These are phyloP conservation scores for Dipodomys spectabilis DNA, from an alignment of 2,113 vertebrate genomes.

Conservation along the genomic window DNA sequence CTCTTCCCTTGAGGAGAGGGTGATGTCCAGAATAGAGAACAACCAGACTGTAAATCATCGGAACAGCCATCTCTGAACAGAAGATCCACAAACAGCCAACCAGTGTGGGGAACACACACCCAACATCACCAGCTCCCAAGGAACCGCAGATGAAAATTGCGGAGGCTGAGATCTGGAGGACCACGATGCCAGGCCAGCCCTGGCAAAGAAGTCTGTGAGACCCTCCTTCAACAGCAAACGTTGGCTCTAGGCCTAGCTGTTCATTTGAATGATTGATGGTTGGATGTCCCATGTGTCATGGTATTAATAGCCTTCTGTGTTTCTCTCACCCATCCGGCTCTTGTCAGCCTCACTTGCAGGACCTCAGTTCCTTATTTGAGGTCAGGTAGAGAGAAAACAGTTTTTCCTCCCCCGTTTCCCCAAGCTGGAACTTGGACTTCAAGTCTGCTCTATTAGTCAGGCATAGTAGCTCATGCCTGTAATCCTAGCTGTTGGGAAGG, in stretches of 20 bases:
- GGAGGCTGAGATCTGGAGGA: background rate
- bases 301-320: background rate
- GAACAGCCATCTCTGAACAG: background rate
- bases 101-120: background rate
- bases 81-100: background rate
- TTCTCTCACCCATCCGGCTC: background rate
- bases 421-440: background rate
- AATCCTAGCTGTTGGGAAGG: slow-evolving; percentile 19
- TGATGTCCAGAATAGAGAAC: background rate
- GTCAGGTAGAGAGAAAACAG: background rate
- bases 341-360: background rate
- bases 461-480: too few species aligned
- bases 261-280: too few species aligned
- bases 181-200: too few species aligned
- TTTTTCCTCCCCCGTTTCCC: too few species aligned
- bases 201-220: too few species aligned
- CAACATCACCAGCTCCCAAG: background rate
- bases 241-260: too few species aligned
- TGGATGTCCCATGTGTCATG: background rate
- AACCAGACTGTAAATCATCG: too few species aligned
- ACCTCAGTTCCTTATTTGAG: background rate
- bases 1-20: background rate
- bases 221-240: too few species aligned
- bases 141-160: background rate
- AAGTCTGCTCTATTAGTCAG: too few species aligned